These are phyloP conservation scores for Argynnis bischoffii DNA, from an alignment of 2,888 invertebrate genomes.

Conservation along the genomic window DNA sequence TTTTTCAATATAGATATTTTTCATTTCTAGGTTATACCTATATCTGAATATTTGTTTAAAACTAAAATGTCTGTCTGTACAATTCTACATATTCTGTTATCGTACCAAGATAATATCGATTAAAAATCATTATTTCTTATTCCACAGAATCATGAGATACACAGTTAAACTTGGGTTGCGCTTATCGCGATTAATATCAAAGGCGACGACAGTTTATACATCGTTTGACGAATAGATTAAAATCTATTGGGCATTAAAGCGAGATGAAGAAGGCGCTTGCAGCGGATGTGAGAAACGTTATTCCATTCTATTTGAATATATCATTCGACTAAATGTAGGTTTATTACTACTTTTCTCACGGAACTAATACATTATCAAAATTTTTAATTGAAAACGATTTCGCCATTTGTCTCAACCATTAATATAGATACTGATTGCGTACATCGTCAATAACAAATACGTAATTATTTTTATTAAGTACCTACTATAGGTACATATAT, in stretches of 20 bases:
- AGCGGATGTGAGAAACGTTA: conserved; percentile 76
- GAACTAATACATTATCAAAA: conserved; percentile 79
- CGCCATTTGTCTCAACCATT: conserved; percentile 72
- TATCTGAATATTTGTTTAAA: background rate
- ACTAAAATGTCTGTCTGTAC: conserved; percentile 21
- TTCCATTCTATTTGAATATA: conserved; percentile 80
- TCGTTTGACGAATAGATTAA: conserved; percentile 75
- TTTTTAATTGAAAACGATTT: conserved; percentile 76
- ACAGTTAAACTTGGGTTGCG: conserved; percentile 49
- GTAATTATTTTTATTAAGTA: conserved; percentile 10
- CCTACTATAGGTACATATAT: background rate
- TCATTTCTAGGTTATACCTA: too few relatives aligned
- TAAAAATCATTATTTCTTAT: conserved; percentile 42
- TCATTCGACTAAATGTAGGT: conserved; percentile 79
- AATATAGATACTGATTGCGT: conserved; percentile 61
- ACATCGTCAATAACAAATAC: conserved; percentile 39
- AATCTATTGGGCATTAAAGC: conserved; percentile 65
- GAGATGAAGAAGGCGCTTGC: conserved; percentile 69
- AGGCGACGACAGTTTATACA: conserved; percentile 65
- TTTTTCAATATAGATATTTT: too few relatives aligned
- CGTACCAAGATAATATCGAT: conserved; percentile 36
- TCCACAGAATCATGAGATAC: conserved; percentile 49
- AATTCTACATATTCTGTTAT: conserved; percentile 27
- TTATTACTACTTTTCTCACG: conserved; percentile 82
- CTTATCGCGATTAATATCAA: conserved; percentile 64